phyloP scores from a whole-genome alignment of 2,888 invertebrate genomes.

The Volucella inflata region DNA sequence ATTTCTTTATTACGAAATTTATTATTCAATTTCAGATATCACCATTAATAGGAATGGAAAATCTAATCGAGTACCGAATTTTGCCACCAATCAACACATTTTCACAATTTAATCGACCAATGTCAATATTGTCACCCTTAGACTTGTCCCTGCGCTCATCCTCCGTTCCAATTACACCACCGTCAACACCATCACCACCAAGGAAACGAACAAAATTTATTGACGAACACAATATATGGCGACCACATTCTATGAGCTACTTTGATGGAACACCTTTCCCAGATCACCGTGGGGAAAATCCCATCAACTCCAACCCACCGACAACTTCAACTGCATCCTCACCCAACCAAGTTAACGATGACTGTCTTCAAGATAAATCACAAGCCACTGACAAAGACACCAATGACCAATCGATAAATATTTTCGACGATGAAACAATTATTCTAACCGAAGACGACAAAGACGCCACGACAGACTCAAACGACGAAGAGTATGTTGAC shows the following conservation, averaged over 20 bases:
- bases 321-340: conserved; percentile 47
- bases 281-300: conserved; percentile 47
- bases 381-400: conserved; percentile 53
- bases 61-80: conserved; percentile 79
- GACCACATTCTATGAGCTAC: conserved; percentile 79
- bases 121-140: conserved; percentile 81
- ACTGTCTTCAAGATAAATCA: conserved; percentile 76
- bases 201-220: conserved; percentile 81
- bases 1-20: conserved; percentile 1
- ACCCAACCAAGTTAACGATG: conserved; percentile 74
- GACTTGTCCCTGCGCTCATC: conserved; percentile 82
- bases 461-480: conserved; percentile 80
- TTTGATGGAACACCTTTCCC: conserved; percentile 70
- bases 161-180: conserved; percentile 83
- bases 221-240: conserved; percentile 81
- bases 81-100: conserved; percentile 83
- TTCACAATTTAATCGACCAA: conserved; percentile 81
- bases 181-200: conserved; percentile 83
- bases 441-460: conserved; percentile 83
- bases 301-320: conserved; percentile 7
- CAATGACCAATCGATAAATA: conserved; percentile 69
- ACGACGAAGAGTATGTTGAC: conserved; percentile 83
- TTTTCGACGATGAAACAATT: conserved; percentile 82
- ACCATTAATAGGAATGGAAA: conserved; percentile 76
- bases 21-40: conserved; percentile 25